Evolutionary conservation across 1,140 invertebrate species (phyloP), one percentile per base, ranked within the genome.

Genomic region (Drosophila pseudoananassae): DNA sequence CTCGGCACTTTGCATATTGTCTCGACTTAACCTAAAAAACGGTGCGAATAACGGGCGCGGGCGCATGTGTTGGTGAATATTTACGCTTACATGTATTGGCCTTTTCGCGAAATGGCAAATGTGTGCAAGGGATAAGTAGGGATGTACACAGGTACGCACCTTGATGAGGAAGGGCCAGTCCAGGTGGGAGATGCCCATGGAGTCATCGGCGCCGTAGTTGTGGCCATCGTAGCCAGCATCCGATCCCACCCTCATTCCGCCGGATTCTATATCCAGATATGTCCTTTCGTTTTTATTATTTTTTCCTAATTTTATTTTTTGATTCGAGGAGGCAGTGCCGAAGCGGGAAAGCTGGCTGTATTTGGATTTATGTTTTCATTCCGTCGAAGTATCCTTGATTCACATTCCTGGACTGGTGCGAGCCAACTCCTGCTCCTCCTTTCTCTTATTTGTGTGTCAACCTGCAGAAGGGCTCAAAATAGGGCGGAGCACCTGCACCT

Each of bases 101-200:
- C 4, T 12, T 36, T 12, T 36, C 12, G 33, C 33, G 14, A 43
- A 15, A 46, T 27, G 12, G 15, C 7, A 36, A 12, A 12, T 47
- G 29, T 55, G 23, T 47, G 36, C 17, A 14, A 25, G 12, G 8
- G 8, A 45, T 50, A 29, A 40, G 55, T 53, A 25, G n/a, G 55
- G 46, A 40, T 20, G 25, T 3, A 3, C 20, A 27, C n/a, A 8
- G 10, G 14, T 47, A 90, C 76, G 57, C 51, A 91, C 90, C 85
- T 91, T 91, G 57, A 91, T 91, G 46, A 91, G 70, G 33, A 91
- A 91, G n/a, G 90, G 90, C 90, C 89, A 91, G 52, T 91, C 90
- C 66, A 91, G 52, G 14, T 89, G 89, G 7, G 77, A 59, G 17
- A 81, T 61, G 40, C 88, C 83, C 56, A 76, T 81, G 38, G 74